Evolutionary conservation across 2,797 vertebrate genomes (phyloP).

Genomic region (Acrocephalus scirpaceus): DNA sequence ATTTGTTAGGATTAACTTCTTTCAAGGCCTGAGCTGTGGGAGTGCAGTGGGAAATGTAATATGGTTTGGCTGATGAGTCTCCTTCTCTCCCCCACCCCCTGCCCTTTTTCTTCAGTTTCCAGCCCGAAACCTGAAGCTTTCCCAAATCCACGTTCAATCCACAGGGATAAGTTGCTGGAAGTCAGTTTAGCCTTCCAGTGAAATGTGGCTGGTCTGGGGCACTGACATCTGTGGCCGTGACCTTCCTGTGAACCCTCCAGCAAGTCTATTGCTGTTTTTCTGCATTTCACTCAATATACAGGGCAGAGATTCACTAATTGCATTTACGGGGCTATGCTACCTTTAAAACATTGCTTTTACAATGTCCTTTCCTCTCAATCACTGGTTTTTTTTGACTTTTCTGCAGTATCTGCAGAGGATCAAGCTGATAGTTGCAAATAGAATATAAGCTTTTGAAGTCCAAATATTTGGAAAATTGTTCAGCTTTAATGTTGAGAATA

Average conservation of each 20-base stretch:
- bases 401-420: slow-evolving; percentile 23
- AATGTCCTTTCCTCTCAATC: background rate
- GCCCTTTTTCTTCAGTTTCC: slow-evolving; percentile 10
- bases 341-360: background rate
- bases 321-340: background rate
- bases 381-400: background rate
- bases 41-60: slow-evolving; percentile 40
- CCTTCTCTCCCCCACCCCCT: background rate
- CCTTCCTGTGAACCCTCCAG: slow-evolving; percentile 59
- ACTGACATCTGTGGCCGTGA: slow-evolving; percentile 36
- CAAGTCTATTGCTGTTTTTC: background rate
- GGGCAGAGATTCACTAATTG: background rate
- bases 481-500: background rate
- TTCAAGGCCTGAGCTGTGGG: slow-evolving; percentile 26
- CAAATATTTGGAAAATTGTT: slow-evolving; percentile 1
- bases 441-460: slow-evolving; percentile 9
- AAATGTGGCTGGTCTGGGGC: slow-evolving; percentile 15
- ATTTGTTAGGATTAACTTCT: slow-evolving; percentile 34
- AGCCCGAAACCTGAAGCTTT: slow-evolving; percentile 16
- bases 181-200: slow-evolving; percentile 5
- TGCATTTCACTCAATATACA: background rate
- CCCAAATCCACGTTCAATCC: background rate
- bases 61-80: background rate
- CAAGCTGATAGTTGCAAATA: slow-evolving; percentile 2
- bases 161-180: slow-evolving; percentile 3